A percentile compares a stretch with the other conserved stretches of the same genome.
Evolutionary conservation across 1,140 invertebrate species (phyloP).

Genomic region (Tetramorium alpestre): DNA sequence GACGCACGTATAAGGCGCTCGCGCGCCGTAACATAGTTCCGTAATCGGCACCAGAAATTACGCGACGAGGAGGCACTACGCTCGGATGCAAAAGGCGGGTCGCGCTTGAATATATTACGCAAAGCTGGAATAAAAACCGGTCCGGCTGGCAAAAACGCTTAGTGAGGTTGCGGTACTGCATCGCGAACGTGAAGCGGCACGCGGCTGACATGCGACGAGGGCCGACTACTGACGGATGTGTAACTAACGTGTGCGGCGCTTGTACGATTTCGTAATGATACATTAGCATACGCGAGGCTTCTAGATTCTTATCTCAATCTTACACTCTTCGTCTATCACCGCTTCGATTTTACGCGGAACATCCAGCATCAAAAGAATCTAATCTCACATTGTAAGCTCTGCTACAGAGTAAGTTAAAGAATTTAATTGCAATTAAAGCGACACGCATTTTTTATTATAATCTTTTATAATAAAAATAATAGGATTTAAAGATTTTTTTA

Average conservation of each 20-base stretch:
- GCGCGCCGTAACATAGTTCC: constrained; percentile 20
- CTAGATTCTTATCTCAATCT: background rate
- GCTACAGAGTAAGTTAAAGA: background rate
- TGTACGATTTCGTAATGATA: constrained; percentile 19
- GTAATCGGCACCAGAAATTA: constrained; percentile 52
- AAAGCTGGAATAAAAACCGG: constrained; percentile 51
- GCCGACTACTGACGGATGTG: constrained; percentile 36
- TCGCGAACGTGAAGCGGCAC: constrained; percentile 25
- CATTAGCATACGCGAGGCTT: background rate
- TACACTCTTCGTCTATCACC: background rate
- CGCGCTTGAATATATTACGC: constrained; percentile 40
- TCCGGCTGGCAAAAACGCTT: constrained; percentile 6
- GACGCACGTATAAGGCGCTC: background rate
- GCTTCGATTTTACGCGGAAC: background rate
- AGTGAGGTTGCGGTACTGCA: constrained; percentile 1
- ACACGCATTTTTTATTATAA: background rate
- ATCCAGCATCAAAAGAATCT: background rate
- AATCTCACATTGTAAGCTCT: too few relatives aligned
- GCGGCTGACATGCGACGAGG: constrained; percentile 48
- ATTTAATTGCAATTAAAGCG: background rate
- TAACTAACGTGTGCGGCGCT: background rate
- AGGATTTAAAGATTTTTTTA: background rate
- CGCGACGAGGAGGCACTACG: background rate
- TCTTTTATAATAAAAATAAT: background rate
- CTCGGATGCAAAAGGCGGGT: background rate